Evolutionary conservation across 2,113 vertebrate species (phyloP), one percentile per base, ranked within the genome.

Genomic region (Myocastor coypus): DNA sequence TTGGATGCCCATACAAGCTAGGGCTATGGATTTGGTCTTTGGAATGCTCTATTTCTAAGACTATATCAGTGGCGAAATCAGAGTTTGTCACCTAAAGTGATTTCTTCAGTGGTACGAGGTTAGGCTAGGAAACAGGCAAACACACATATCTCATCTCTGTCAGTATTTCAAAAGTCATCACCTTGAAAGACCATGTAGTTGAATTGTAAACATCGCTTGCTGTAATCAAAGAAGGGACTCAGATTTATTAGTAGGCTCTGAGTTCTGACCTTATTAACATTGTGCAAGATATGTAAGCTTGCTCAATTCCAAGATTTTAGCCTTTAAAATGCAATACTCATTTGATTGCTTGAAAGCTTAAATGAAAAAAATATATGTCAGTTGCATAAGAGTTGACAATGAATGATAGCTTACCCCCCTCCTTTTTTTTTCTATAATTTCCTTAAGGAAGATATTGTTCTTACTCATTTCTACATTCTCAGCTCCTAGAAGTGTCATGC

Each of bases 271-370:
- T 71, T 75, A 63, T 4, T 80, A 91, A 81, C 46, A 34, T 61
- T 42, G 32, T 40, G 6, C 30, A 85, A 24, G 7, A 87, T 87
- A 37, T 1, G 0, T 42, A 34, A 77, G 9, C 3, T 52, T 71
- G 84, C 46, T 30, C 34, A 96, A 71, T 89, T 80, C 50, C 46
- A 80, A 80, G 30, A 20, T 52, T 80, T 55, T 55, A 55, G 52
- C 87, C 59, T 94, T 87, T 66, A 87, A 95, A 80, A 64, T 52
- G 14, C 24, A 32, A 83, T 7, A 4, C 19, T 82, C 86, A 30
- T 82, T 87, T 69, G 28, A 28, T 80, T 90, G 37, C 16, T 78
- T 37, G 24, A 64, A 92, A 55, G 61, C 77, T 89, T 94, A 95
- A 95, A 20, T 89, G 83, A 84, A 93, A 73, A 80, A 55, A 46